Evolutionary conservation across 2,888 invertebrate species (phyloP).

Genomic region (Cheilosia scutellata): DNA sequence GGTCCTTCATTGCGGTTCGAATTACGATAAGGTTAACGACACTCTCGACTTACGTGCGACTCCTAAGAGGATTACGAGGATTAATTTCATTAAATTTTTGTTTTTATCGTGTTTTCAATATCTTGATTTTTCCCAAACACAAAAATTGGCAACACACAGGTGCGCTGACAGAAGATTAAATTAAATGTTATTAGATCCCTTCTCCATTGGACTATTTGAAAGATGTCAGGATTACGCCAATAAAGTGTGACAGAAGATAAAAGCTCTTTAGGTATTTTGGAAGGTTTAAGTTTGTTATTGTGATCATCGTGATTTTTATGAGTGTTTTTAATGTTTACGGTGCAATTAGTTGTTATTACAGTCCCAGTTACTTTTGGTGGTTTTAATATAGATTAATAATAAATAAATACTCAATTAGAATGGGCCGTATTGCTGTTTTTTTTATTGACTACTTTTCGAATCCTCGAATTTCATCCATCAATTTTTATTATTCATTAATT

Average conservation of each 20-base stretch:
- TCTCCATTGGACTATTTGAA: background rate
- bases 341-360: conserved; percentile 3
- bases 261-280: background rate
- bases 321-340: background rate
- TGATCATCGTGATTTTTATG: background rate
- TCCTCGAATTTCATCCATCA: too few relatives aligned
- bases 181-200: conserved; percentile 2
- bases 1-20: conserved; percentile 8
- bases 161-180: background rate
- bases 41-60: conserved; percentile 21
- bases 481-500: too few relatives aligned
- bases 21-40: conserved; percentile 40
- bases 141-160: background rate
- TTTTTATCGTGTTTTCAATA: conserved; percentile 36
- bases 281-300: background rate
- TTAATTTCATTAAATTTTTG: conserved; percentile 44
- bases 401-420: too few relatives aligned
- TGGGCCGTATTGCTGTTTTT: too few relatives aligned
- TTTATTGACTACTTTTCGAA: too few relatives aligned
- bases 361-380: background rate
- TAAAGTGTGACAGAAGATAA: conserved; percentile 3
- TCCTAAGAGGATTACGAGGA: conserved; percentile 38
- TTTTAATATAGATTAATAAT: background rate
- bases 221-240: conserved; percentile 1
- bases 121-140: conserved; percentile 6